Percentiles rank a stretch among this genome's conserved stretches.
These are phyloP conservation scores for Acrobasis consociella DNA, from an alignment of 2,888 invertebrate genomes.

Conservation along the genomic window DNA sequence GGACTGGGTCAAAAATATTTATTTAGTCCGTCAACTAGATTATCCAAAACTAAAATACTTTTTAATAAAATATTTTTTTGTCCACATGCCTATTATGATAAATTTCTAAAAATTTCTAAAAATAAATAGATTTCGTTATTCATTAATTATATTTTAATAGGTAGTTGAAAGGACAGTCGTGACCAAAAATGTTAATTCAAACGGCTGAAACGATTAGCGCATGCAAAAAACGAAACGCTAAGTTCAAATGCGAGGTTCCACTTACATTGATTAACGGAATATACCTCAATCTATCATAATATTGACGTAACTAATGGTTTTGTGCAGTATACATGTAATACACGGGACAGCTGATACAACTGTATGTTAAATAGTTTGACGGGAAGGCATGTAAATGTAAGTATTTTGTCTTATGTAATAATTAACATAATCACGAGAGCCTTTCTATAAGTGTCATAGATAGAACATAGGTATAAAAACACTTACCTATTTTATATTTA, in stretches of 20 bases:
- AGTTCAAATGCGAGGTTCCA: background rate
- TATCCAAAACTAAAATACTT: no score
- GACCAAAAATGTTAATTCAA: background rate
- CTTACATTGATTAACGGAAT: background rate
- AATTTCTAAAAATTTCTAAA: no score
- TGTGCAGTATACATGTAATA: background rate
- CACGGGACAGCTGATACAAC: slow-evolving; percentile 3
- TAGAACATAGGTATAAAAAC: no score
- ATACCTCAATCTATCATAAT: slow-evolving; percentile 10
- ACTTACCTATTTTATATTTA: no score
- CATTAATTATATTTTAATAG: no score
- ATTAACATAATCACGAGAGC: background rate
- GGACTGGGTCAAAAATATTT: no score
- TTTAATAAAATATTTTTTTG: no score
- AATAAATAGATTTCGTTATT: no score
- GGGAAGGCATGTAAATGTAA: background rate
- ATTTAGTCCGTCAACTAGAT: no score
- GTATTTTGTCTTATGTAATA: background rate
- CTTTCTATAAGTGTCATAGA: no score
- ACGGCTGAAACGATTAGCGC: background rate
- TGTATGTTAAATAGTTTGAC: background rate
- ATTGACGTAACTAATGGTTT: slow-evolving; percentile 7
- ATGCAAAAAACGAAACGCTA: background rate
- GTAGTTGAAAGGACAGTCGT: background rate
- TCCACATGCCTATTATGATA: no score